phyloP scores from a whole-genome alignment of 2,113 vertebrate species.

The Oreochromis tanganicae region DNA sequence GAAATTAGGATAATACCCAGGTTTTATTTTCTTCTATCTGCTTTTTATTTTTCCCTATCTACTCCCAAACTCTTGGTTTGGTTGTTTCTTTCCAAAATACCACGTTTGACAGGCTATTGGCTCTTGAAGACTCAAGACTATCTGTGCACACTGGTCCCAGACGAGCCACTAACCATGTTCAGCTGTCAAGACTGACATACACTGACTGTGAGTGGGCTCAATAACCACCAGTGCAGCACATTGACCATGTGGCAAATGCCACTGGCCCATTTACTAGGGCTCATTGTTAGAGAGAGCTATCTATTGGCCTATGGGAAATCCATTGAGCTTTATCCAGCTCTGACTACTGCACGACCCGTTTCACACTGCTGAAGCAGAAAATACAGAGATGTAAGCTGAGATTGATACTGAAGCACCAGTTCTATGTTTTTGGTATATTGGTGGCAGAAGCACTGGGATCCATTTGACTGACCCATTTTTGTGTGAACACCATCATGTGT shows the following conservation, averaged over 20 bases:
- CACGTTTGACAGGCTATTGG: not conserved
- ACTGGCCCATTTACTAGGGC: conserved; percentile 37
- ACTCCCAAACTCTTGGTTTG: not conserved
- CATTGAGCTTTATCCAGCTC: conserved; percentile 48
- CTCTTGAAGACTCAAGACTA: not conserved
- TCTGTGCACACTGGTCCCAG: conserved; percentile 6
- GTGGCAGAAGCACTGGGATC: not conserved
- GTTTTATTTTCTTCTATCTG: not conserved
- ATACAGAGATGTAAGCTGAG: conserved; percentile 11
- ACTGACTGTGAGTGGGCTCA: conserved; percentile 12
- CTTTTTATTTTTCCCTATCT: not conserved
- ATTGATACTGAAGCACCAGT: not conserved
- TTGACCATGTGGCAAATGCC: conserved; percentile 54
- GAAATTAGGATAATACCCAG: conserved; percentile 7
- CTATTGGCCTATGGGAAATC: conserved; percentile 62
- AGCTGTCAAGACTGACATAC: conserved; percentile 13
- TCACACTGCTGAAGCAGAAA: conserved; percentile 67
- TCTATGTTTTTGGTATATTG: conserved; percentile 15
- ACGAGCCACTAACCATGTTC: not conserved
- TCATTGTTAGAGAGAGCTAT: conserved; percentile 48
- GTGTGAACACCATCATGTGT: not conserved
- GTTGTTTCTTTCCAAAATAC: not conserved
- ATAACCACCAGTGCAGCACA: conserved; percentile 38
- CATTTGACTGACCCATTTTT: not conserved
- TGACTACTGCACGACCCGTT: conserved; percentile 39